A percentile compares a stretch with the other conserved stretches of the same genome.
Conservation (phyloP, 1,140 invertebrate genomes). For the Scaptomyza pallida region DNA sequence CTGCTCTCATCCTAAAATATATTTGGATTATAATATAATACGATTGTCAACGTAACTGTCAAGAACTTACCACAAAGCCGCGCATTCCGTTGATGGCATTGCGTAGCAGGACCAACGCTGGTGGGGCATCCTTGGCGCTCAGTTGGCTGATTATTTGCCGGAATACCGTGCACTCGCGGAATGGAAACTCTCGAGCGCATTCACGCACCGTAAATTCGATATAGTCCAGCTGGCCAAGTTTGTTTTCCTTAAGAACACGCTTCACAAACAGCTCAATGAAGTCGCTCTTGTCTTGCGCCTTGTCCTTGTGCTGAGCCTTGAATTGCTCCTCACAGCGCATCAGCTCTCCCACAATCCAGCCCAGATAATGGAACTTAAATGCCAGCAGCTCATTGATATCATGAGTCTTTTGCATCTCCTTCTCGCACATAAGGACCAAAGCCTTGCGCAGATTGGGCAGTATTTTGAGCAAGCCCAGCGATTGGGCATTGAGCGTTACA, state of each 20-base stretch:
- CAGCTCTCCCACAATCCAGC: conserved; percentile 90
- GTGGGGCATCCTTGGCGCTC: conserved; percentile 88
- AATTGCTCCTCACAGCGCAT: conserved; percentile 88
- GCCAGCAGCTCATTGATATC: conserved; percentile 97
- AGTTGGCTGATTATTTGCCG: conserved; percentile 91
- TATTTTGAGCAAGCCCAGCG: conserved; percentile 88
- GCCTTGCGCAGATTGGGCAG: conserved; percentile 91
- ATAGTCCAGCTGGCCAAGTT: conserved; percentile 90
- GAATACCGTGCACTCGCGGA: conserved; percentile 93
- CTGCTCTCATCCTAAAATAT: conserved; percentile 86
- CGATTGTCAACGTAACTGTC: too few species aligned
- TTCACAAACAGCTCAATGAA: conserved; percentile 89
- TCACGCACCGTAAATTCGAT: conserved; percentile 93
- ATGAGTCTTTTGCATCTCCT: conserved; percentile 92
- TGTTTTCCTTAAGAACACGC: conserved; percentile 90
- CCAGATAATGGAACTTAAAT: conserved; percentile 95
- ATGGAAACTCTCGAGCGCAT: conserved; percentile 94
- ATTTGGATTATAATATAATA: background rate
- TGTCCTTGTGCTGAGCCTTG: conserved; percentile 84
- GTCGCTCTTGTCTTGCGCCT: conserved; percentile 85
- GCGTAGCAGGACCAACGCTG: conserved; percentile 90
- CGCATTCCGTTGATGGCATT: conserved; percentile 95
- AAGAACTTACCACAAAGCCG: conserved; percentile 85
- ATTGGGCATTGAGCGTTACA: conserved; percentile 91
- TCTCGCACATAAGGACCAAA: conserved; percentile 92